These are phyloP conservation scores for Alca torda DNA, from an alignment of 2,797 vertebrate genomes.

Conservation along the genomic window DNA sequence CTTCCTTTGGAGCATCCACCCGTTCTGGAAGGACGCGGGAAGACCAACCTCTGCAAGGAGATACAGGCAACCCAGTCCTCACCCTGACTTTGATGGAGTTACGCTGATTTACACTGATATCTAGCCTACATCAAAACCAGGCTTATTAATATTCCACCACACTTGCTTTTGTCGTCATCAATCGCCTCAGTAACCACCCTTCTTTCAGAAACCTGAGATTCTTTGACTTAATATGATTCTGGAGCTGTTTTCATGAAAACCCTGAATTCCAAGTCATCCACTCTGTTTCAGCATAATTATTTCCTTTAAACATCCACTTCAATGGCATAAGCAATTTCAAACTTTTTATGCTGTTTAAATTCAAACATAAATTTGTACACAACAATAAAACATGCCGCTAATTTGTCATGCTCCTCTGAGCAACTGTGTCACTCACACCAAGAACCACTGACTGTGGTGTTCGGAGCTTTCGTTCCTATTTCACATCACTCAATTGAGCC, in stretches of 20 bases:
- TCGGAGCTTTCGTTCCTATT: slow-evolving; percentile 64
- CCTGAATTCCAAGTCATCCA: slow-evolving; percentile 43
- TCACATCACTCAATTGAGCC: slow-evolving; percentile 77
- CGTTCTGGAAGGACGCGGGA: not conserved
- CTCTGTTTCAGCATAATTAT: slow-evolving; percentile 6
- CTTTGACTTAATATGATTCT: slow-evolving; percentile 49
- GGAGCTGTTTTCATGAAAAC: slow-evolving; percentile 15
- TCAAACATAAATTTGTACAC: slow-evolving; percentile 66
- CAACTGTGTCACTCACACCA: slow-evolving; percentile 72
- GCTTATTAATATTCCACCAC: slow-evolving; percentile 18
- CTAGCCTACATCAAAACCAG: slow-evolving; percentile 17
- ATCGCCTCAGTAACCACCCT: slow-evolving; percentile 3
- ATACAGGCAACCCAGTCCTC: not conserved
- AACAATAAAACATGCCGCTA: slow-evolving; percentile 71
- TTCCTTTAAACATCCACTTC: slow-evolving; percentile 63
- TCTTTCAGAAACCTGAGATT: slow-evolving; percentile 30
- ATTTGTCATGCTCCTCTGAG: slow-evolving; percentile 70
- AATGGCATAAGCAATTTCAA: slow-evolving; percentile 26
- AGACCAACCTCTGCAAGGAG: not conserved
- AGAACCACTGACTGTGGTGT: slow-evolving; percentile 65
- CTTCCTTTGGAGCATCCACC: not conserved
- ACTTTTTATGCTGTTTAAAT: slow-evolving; percentile 69
- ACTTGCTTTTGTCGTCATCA: slow-evolving; percentile 8
- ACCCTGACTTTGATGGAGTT: not conserved
- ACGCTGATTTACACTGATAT: not conserved